phyloP scores from a whole-genome alignment of 2,888 invertebrate species.

The Eustalomyia histrio region DNA sequence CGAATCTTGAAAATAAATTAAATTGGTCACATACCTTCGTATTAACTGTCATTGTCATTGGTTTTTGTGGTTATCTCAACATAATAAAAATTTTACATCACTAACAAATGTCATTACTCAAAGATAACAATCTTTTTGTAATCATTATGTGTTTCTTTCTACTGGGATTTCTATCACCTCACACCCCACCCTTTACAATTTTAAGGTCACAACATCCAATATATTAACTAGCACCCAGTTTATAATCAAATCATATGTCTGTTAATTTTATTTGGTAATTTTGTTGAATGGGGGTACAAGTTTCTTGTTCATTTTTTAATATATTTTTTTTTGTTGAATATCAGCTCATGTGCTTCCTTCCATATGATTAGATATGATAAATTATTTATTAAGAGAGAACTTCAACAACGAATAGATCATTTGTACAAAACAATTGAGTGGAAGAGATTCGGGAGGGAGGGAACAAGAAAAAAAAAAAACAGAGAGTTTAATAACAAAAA shows the following conservation, averaged over 20 bases:
- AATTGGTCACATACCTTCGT: no score
- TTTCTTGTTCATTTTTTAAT: neutral
- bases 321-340: conserved; percentile 10
- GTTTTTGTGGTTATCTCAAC: no score
- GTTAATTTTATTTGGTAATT: conserved; percentile 45
- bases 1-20: no score
- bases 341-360: conserved; percentile 33
- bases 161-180: neutral
- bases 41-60: no score
- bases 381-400: conserved; percentile 39
- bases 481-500: neutral
- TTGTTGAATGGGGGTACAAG: neutral
- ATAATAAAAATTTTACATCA: neutral
- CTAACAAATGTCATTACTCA: neutral
- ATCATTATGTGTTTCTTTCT: conserved; percentile 12
- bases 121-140: neutral
- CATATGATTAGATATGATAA: conserved; percentile 59
- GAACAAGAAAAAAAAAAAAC: neutral
- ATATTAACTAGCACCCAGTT: conserved; percentile 25
- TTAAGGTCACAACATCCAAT: conserved; percentile 40
- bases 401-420: neutral
- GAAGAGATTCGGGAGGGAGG: neutral
- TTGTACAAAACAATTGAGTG: neutral
- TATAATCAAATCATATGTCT: conserved; percentile 50
- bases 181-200: no score